Base-by-base conservation (phyloP, 2,797 vertebrate species). In the Rhinoraja longicauda region DNA sequence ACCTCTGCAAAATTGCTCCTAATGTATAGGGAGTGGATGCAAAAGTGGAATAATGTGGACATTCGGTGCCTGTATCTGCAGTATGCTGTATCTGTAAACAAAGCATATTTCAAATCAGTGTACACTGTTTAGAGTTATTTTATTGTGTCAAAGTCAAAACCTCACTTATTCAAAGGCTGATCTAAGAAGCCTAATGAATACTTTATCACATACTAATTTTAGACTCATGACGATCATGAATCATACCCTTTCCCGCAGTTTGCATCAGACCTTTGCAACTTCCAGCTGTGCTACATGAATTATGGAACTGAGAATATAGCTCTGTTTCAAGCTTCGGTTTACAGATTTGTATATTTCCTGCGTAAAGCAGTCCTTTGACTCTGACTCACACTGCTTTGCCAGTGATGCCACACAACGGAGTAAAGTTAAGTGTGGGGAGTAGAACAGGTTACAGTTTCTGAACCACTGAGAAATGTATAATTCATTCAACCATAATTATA, bases 301-400 rank as follows among this genome's bases (percentile, higher is more conserved):
- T 88, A 67, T 67, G 84, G 59, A 88, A 88, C 59, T 88, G 84
- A 88, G 67, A 88, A 64, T 88, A 17, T 88, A 19, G 57, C n/a
- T 88, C n/a, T 64, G 29, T 88, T 64, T 59, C 26, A n/a, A 88
- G 59, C 84, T 32, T 17, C 17, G 32, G 13, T 9, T 19, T 36
- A 24, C 64, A 86, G 57, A 62, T 62, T 5, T n/a, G 45, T n/a
- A 59, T 29, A n/a, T 86, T 62, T 86, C 57, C 57, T 7, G 4
- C 59, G 29, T n/a, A 86, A 6, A 32, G 29, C 29, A 62, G 12
- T n/a, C 57, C 57, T 17, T 62, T n/a, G 29, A 62, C 21, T 21
- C 19, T 72, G 70, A 72, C 70, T 21, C 19, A 5, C 3, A 21
- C 70, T 72, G 70, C 4, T 24, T 72, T 72, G 70, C 70, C 70